Conservation (phyloP, 2,888 invertebrate species). For the Athetis lepigone region DNA sequence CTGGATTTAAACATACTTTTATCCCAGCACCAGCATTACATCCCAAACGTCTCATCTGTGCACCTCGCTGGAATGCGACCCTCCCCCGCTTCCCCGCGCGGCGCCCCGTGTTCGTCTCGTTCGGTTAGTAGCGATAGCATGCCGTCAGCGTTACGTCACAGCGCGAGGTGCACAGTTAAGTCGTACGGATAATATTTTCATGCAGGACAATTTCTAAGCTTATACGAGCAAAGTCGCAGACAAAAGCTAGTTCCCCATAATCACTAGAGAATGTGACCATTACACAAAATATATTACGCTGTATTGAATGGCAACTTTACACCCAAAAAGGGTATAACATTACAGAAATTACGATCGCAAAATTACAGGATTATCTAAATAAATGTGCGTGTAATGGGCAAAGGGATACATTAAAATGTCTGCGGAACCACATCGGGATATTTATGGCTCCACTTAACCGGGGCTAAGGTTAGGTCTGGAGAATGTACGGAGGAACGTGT, state of each 20-base stretch:
- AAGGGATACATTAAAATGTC: conserved; percentile 72
- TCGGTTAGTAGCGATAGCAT: too few species aligned
- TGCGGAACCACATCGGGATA: conserved; percentile 63
- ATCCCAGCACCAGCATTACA: too few species aligned
- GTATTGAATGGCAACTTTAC: conserved; percentile 18
- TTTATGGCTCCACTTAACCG: conserved; percentile 67
- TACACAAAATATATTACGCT: background rate
- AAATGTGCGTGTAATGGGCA: conserved; percentile 71
- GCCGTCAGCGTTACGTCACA: too few species aligned
- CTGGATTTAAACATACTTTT: too few species aligned
- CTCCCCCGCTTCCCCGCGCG: too few species aligned
- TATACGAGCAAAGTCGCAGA: background rate
- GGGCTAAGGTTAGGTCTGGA: conserved; percentile 26
- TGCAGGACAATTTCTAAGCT: background rate
- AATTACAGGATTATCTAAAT: conserved; percentile 74
- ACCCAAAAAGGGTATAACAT: conserved; percentile 60
- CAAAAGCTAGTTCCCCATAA: background rate
- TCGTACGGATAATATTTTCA: too few species aligned
- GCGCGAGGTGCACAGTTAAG: too few species aligned
- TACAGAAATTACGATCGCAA: conserved; percentile 67
- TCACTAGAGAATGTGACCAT: background rate
- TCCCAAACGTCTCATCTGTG: too few species aligned
- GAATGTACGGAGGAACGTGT: background rate
- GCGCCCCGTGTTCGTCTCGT: too few species aligned
- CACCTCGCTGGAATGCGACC: too few species aligned